Percentiles rank a stretch among this genome's conserved stretches.
Conservation (phyloP, 2,797 vertebrate species). For the Oryzias sinensis region DNA sequence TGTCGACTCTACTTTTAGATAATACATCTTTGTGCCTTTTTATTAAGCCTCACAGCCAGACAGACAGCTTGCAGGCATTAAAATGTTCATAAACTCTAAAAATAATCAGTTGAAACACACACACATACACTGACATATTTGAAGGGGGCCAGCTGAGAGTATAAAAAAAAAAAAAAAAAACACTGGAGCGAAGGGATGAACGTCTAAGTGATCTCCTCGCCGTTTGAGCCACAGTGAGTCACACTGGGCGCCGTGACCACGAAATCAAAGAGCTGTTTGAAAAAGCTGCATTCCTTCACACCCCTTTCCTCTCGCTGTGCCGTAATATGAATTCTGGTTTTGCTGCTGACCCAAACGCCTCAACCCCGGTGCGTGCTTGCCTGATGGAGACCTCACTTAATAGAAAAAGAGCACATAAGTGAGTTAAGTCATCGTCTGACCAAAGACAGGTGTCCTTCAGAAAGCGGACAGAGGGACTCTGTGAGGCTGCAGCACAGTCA, state of each 20-base stretch:
- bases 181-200: slow-evolving; percentile 46
- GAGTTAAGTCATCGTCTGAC: slow-evolving; percentile 42
- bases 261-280: slow-evolving; percentile 75
- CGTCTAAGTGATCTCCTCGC: slow-evolving; percentile 50
- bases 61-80: too few species aligned
- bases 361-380: slow-evolving; percentile 10
- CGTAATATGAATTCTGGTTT: slow-evolving; percentile 37
- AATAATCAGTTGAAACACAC: not conserved
- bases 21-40: not conserved
- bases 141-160: slow-evolving; percentile 2
- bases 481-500: slow-evolving; percentile 44
- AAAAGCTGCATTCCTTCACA: slow-evolving; percentile 76
- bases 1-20: not conserved
- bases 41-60: not conserved
- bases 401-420: slow-evolving; percentile 48
- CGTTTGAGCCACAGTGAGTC: slow-evolving; percentile 62
- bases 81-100: not conserved
- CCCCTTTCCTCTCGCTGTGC: slow-evolving; percentile 44
- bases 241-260: slow-evolving; percentile 57
- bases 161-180: slow-evolving; percentile 19
- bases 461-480: slow-evolving; percentile 29
- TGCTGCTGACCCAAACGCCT: slow-evolving; percentile 3
- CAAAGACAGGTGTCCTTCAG: slow-evolving; percentile 45
- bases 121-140: not conserved
- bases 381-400: slow-evolving; percentile 42